Evolutionary conservation across 2,888 invertebrate species (phyloP).

Genomic region (Macrophya annulata): DNA sequence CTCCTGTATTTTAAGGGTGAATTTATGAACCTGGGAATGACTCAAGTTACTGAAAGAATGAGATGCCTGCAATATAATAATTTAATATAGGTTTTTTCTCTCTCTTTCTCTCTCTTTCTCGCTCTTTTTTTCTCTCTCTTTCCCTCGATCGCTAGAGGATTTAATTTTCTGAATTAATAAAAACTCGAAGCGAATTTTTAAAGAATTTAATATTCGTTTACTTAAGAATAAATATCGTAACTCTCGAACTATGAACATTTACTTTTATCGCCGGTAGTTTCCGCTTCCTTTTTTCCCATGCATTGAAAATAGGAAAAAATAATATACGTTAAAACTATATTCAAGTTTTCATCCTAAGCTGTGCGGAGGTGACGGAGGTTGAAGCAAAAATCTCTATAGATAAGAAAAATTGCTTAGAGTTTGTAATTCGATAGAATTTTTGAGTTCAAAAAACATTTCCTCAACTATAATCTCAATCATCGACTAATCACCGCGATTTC

Average conservation of each 20-base stretch:
- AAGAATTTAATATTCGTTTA: slow-evolving; percentile 22
- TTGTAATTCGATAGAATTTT: too few species aligned
- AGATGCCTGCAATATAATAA: not conserved
- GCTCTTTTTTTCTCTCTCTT: not conserved
- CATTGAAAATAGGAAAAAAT: not conserved
- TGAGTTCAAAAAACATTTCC: not conserved
- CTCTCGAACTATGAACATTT: slow-evolving; percentile 4
- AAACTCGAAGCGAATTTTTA: not conserved
- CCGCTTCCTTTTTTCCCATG: slow-evolving; percentile 28
- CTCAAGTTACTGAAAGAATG: slow-evolving; percentile 8
- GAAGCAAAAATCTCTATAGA: not conserved
- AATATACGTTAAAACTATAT: slow-evolving; percentile 8
- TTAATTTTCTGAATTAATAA: not conserved
- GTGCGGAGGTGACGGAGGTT: not conserved
- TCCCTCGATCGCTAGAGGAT: not conserved
- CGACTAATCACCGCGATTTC: not conserved
- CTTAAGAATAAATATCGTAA: slow-evolving; percentile 9
- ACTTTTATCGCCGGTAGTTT: slow-evolving; percentile 29
- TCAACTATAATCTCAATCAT: not conserved
- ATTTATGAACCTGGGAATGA: slow-evolving; percentile 31
- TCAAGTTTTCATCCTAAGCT: not conserved
- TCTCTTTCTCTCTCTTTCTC: not conserved
- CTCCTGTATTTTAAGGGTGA: not conserved
- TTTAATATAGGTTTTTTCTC: not conserved
- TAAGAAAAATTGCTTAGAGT: not conserved